Evolutionary conservation across 1,140 invertebrate species (phyloP).

Genomic region (Habropoda laboriosa): DNA sequence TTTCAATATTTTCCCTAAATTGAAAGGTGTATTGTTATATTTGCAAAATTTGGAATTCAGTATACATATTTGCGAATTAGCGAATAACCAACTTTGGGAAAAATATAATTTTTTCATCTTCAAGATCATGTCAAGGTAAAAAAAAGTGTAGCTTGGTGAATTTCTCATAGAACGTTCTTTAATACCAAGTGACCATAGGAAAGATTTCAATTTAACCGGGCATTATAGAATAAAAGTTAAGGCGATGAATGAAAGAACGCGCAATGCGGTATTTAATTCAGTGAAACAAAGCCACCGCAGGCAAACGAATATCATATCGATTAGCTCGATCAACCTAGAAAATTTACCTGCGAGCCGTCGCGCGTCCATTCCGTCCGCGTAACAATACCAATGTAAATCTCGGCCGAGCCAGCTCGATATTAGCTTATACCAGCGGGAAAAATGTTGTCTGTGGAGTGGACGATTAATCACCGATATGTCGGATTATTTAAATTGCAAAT

Average conservation of each 20-base stretch:
- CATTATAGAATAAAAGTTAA: too few relatives aligned
- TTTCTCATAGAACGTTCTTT: too few relatives aligned
- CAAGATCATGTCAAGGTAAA: too few relatives aligned
- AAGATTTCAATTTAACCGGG: too few relatives aligned
- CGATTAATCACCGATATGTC: conserved; percentile 49
- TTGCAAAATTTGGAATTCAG: too few relatives aligned
- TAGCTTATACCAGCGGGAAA: conserved; percentile 42
- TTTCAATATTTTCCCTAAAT: too few relatives aligned
- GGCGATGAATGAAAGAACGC: conserved; percentile 33
- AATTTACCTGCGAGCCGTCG: conserved; percentile 31
- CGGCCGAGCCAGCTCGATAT: conserved; percentile 35
- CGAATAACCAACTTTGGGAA: too few relatives aligned
- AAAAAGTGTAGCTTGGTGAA: too few relatives aligned
- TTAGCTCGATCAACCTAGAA: conserved; percentile 50
- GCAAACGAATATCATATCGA: conserved; percentile 59
- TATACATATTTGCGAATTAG: too few relatives aligned
- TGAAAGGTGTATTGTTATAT: too few relatives aligned
- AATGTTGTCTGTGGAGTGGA: conserved; percentile 42
- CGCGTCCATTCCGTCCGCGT: background rate
- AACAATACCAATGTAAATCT: conserved; percentile 48
- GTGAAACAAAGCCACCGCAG: conserved; percentile 53
- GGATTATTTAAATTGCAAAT: conserved; percentile 54
- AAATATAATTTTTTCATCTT: too few relatives aligned
- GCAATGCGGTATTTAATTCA: conserved; percentile 54
- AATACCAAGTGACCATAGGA: too few relatives aligned